Percentiles rank a stretch among this genome's conserved stretches.
Conservation (phyloP, 2,113 vertebrate genomes). For the Orthochromis indermauri region DNA sequence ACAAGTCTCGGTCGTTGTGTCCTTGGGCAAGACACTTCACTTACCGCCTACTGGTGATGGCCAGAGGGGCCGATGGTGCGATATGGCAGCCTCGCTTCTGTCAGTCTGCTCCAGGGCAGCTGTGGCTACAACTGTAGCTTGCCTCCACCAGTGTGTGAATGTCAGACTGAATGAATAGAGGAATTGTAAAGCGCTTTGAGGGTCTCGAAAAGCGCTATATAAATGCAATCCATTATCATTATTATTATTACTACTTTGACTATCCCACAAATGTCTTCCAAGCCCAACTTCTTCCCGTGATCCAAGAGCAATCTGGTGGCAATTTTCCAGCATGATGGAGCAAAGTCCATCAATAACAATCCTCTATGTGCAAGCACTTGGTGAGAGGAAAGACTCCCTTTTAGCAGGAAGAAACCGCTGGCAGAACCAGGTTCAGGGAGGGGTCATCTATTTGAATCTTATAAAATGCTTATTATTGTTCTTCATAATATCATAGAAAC, state of each 20-base stretch:
- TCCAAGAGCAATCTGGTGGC: neutral
- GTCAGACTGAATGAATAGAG: neutral
- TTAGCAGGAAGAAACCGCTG: neutral
- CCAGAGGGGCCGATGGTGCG: neutral
- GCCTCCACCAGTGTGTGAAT: neutral
- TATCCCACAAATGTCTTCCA: neutral
- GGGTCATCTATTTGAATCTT: neutral
- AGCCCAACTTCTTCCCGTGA: neutral
- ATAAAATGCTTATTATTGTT: neutral
- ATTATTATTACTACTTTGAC: neutral
- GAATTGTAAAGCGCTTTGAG: neutral
- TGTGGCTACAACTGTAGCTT: neutral
- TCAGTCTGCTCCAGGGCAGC: fast-evolving
- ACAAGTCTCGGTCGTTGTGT: neutral
- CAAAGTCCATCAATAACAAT: neutral
- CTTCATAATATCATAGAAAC: neutral
- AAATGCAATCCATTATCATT: neutral
- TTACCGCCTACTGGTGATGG: neutral
- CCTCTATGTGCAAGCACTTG: neutral
- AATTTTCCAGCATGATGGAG: neutral
- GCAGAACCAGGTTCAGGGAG: neutral
- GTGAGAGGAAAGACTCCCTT: neutral
- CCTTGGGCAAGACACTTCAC: neutral
- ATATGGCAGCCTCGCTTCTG: neutral
- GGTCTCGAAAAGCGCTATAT: neutral